A percentile compares a stretch with the other conserved stretches of the same genome.
Evolutionary conservation across 2,113 vertebrate genomes (phyloP).

Genomic region (Carassius auratus): DNA sequence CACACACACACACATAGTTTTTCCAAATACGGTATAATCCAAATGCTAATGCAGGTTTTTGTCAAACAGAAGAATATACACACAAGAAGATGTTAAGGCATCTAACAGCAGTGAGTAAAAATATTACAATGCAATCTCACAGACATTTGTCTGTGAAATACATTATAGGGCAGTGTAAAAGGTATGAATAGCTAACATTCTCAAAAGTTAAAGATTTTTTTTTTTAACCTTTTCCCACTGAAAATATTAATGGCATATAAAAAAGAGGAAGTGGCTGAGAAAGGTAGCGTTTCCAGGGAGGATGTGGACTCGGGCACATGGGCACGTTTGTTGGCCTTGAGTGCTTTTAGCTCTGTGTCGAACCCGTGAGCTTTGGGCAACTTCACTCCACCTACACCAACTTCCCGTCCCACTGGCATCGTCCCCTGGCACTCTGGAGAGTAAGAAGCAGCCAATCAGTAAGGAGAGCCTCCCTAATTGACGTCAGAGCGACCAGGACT

Average conservation of each 20-base stretch:
- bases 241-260: slow-evolving; percentile 46
- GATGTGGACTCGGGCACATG: slow-evolving; percentile 72
- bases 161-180: neutral
- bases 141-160: neutral
- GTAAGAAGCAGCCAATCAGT: slow-evolving; percentile 51
- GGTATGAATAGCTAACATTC: neutral
- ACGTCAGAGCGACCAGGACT: slow-evolving; percentile 69
- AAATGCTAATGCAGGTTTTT: neutral
- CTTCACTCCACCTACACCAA: slow-evolving; percentile 68
- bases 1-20: too few relatives aligned
- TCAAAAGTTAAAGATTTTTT: neutral
- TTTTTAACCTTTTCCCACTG: slow-evolving; percentile 25
- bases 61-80: neutral
- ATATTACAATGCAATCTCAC: neutral
- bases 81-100: neutral
- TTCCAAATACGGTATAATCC: too few relatives aligned
- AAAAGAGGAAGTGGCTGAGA: slow-evolving; percentile 62
- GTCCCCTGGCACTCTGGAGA: slow-evolving; percentile 69
- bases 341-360: slow-evolving; percentile 55
- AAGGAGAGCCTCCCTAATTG: slow-evolving; percentile 66
- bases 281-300: slow-evolving; percentile 72
- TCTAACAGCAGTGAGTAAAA: neutral
- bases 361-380: slow-evolving; percentile 56
- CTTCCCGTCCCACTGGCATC: slow-evolving; percentile 65
- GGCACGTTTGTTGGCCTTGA: slow-evolving; percentile 75